Evolutionary conservation across 2,888 invertebrate species (phyloP).

Genomic region (Diachrysia chrysitis): DNA sequence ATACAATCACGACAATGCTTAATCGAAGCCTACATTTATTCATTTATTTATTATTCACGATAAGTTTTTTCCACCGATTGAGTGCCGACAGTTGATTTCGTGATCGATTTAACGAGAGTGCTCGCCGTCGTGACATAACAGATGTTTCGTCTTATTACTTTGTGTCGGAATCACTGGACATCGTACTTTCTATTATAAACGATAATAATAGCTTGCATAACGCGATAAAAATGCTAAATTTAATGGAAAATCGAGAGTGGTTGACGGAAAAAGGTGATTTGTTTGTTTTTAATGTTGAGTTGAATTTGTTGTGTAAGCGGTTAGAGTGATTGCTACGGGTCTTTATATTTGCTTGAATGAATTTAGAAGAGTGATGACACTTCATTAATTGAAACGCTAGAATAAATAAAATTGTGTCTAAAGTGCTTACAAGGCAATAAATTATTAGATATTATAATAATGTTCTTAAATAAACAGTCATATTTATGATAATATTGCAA

Average conservation of each 20-base stretch:
- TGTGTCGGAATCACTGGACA: constrained; percentile 51
- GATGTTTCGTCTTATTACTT: constrained; percentile 60
- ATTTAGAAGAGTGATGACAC: background rate
- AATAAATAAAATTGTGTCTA: no score
- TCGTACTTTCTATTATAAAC: constrained; percentile 66
- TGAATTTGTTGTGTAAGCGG: background rate
- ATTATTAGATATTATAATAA: background rate
- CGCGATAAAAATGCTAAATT: constrained; percentile 36
- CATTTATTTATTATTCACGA: constrained; percentile 37
- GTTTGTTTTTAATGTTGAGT: constrained; percentile 8
- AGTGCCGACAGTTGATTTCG: constrained; percentile 54
- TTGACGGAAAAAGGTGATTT: constrained; percentile 36
- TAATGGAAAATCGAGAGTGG: constrained; percentile 44
- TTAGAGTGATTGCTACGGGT: background rate
- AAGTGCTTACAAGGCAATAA: background rate
- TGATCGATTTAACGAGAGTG: constrained; percentile 51
- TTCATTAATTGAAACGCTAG: no score
- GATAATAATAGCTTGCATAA: constrained; percentile 57
- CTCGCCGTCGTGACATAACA: constrained; percentile 65
- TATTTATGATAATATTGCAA: background rate
- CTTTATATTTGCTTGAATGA: background rate
- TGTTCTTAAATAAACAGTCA: background rate
- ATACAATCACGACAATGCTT: constrained; percentile 22
- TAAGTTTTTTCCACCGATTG: constrained; percentile 30
- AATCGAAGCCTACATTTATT: constrained; percentile 39